phyloP scores from a whole-genome alignment of 2,797 vertebrate species.

The Mormyrus proboscirostris region DNA sequence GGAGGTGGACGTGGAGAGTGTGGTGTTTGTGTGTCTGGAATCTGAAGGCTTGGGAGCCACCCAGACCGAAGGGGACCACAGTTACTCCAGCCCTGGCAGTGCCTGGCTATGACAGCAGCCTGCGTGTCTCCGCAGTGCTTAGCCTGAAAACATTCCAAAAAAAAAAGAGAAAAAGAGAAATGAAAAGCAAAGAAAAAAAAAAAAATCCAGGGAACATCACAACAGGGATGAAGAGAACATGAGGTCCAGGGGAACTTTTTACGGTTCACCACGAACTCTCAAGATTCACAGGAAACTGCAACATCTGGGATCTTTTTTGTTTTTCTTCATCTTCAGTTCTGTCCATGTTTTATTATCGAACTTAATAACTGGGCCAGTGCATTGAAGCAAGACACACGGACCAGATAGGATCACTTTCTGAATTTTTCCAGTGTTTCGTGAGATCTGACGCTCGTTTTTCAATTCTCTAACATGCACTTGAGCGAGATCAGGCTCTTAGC shows the following conservation, averaged over 20 bases:
- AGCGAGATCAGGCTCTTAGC: neutral
- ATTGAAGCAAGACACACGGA: constrained; percentile 1
- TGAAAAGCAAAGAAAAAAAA: neutral
- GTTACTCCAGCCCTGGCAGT: constrained; percentile 73
- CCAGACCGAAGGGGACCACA: constrained; percentile 71
- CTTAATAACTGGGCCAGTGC: neutral
- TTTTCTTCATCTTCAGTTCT: neutral
- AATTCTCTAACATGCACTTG: neutral
- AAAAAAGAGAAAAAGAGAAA: constrained; percentile 16
- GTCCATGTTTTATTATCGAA: neutral
- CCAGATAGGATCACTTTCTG: neutral
- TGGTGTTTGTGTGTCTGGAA: constrained; percentile 65
- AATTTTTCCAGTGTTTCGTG: neutral
- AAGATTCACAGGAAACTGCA: neutral
- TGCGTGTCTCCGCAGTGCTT: neutral
- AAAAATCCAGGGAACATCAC: neutral
- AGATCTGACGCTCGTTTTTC: neutral
- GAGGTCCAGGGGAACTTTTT: neutral
- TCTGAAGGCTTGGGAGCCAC: constrained; percentile 63
- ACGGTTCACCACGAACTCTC: neutral
- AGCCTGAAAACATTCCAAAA: constrained; percentile 34
- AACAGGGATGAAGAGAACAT: neutral
- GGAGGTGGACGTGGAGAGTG: constrained; percentile 81
- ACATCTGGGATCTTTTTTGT: neutral
- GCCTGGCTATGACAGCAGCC: constrained; percentile 64